A percentile compares a stretch with the other conserved stretches of the same genome.
Conservation (phyloP, 2,113 vertebrate genomes). For the Etheostoma spectabile region DNA sequence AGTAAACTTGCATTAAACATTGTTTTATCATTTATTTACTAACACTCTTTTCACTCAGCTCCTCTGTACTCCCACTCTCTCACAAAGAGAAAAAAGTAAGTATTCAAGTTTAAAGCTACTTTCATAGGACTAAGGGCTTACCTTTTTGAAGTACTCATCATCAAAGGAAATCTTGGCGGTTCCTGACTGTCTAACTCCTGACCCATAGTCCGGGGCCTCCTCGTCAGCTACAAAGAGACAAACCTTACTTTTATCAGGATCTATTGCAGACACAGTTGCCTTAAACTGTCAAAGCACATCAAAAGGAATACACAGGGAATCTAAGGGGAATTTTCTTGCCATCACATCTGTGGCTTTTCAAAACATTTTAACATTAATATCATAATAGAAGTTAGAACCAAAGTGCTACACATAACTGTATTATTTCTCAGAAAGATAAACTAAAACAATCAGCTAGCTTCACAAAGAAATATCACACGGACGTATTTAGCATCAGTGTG, state of each 20-base stretch:
- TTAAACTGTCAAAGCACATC: slow-evolving; percentile 26
- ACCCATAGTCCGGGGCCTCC: slow-evolving; percentile 98
- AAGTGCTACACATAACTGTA: neutral
- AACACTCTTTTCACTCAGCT: no score
- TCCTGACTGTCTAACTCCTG: slow-evolving; percentile 96
- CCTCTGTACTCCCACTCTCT: neutral
- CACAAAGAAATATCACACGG: neutral
- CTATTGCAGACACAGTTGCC: slow-evolving; percentile 28
- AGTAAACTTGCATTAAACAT: no score
- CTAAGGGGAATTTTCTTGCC: slow-evolving; percentile 30
- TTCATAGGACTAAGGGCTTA: slow-evolving; percentile 63
- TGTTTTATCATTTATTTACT: no score
- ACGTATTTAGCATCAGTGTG: neutral
- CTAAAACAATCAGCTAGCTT: neutral
- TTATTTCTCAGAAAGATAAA: neutral
- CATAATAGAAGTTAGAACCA: no score
- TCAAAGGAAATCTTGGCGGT: slow-evolving; percentile 99
- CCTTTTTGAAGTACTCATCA: slow-evolving; percentile 96
- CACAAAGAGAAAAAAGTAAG: neutral
- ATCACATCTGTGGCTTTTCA: no score
- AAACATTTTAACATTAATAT: no score
- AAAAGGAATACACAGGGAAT: slow-evolving; percentile 35
- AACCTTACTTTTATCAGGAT: slow-evolving; percentile 48
- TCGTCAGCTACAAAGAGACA: slow-evolving; percentile 89
- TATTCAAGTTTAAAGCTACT: slow-evolving; percentile 13